Percentiles rank a stretch among this genome's conserved stretches.
These are phyloP conservation scores for Pycnonotus jocosus DNA, from an alignment of 2,113 vertebrate species.

Conservation along the genomic window DNA sequence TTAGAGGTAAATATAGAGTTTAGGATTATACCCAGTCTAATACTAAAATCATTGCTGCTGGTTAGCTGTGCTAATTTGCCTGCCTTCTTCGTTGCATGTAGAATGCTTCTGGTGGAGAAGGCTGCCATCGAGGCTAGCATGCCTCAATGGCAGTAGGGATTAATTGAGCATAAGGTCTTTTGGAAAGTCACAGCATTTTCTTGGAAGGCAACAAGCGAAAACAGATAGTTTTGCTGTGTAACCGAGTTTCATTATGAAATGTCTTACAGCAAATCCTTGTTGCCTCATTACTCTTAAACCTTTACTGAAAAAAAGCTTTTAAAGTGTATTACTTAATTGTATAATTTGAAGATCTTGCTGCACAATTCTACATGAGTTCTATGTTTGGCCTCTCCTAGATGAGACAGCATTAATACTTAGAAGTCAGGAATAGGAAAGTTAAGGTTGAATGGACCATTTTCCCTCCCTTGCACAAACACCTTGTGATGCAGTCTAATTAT, in stretches of 20 bases:
- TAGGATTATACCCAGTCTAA: neutral
- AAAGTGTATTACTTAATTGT: slow-evolving; percentile 13
- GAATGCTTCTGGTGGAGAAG: neutral
- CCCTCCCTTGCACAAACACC: neutral
- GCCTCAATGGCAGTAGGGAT: neutral
- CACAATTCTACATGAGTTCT: neutral
- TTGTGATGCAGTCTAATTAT: neutral
- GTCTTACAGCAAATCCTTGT: neutral
- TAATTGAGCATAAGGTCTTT: slow-evolving; percentile 25
- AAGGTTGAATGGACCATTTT: neutral
- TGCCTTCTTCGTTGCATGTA: neutral
- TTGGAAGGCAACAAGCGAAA: slow-evolving; percentile 23
- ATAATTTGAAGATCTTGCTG: neutral
- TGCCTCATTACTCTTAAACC: slow-evolving; percentile 37
- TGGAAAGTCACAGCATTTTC: slow-evolving; percentile 11
- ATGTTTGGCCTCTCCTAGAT: neutral
- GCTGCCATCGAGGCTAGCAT: neutral
- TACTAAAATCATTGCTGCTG: neutral
- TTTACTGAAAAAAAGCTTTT: slow-evolving; percentile 13
- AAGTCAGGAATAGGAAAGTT: neutral
- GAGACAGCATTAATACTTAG: neutral
- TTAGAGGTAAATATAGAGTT: neutral
- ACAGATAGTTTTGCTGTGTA: neutral
- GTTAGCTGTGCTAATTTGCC: neutral
- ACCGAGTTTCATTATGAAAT: slow-evolving; percentile 7